phyloP scores from a whole-genome alignment of 2,113 vertebrate species.

The Lichenostomus cassidix region DNA sequence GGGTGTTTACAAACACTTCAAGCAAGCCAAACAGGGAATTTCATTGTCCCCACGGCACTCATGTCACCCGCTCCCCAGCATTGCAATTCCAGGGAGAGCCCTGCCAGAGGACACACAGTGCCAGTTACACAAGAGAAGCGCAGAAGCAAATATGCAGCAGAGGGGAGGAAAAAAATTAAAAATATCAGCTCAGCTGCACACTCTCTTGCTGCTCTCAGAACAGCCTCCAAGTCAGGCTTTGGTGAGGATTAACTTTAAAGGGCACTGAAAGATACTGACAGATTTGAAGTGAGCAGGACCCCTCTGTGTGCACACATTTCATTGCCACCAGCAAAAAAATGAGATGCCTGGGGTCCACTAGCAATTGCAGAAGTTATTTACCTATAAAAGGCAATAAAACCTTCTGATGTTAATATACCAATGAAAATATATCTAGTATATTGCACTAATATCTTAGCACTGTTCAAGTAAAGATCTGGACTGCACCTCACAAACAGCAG shows the following conservation, averaged over 20 bases:
- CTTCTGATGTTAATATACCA: neutral
- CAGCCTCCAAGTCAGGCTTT: neutral
- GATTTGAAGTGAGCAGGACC: neutral
- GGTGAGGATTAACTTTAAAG: neutral
- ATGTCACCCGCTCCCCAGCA: neutral
- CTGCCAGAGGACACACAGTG: slow-evolving; percentile 62
- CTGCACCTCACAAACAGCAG: neutral
- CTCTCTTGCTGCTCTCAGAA: neutral
- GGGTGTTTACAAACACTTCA: slow-evolving; percentile 31
- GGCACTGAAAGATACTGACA: neutral
- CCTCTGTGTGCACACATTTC: neutral
- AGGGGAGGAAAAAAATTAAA: neutral
- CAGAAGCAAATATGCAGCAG: slow-evolving; percentile 16
- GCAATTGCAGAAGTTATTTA: neutral
- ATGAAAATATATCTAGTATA: fast-evolving
- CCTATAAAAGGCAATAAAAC: neutral
- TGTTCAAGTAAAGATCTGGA: neutral
- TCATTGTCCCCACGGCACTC: slow-evolving; percentile 48
- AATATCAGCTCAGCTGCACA: neutral
- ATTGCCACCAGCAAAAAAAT: neutral
- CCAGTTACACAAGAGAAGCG: slow-evolving; percentile 54
- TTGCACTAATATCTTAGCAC: neutral
- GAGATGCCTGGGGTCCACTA: neutral
- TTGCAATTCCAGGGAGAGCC: neutral
- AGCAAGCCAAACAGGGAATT: slow-evolving; percentile 35